phyloP scores from a whole-genome alignment of 2,888 invertebrate species.

The Neoscelio sp. region DNA sequence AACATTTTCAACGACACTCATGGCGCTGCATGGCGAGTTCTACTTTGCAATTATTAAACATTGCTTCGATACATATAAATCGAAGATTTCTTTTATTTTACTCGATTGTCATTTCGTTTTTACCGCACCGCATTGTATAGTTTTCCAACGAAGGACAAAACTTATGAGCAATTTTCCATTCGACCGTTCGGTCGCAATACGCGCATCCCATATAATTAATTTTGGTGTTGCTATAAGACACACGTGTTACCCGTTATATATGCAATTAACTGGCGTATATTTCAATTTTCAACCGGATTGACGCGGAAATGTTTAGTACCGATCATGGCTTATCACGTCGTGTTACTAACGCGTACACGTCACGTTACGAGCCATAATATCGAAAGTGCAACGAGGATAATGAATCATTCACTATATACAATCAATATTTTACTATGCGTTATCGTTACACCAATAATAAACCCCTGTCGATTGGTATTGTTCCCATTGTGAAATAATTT shows the following conservation, averaged over 20 bases:
- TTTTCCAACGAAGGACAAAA: no score
- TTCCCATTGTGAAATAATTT: constrained; percentile 9
- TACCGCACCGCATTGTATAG: no score
- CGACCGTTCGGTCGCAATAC: no score
- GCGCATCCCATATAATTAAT: no score
- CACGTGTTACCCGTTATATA: neutral
- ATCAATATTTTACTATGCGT: constrained; percentile 21
- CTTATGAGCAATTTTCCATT: no score
- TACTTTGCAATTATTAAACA: constrained; percentile 48
- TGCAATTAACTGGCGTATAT: constrained; percentile 26
- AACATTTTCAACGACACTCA: constrained; percentile 44
- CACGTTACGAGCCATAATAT: constrained; percentile 1
- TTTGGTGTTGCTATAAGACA: constrained; percentile 10
- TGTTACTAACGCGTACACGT: constrained; percentile 1
- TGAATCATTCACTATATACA: constrained; percentile 14
- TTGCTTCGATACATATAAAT: constrained; percentile 22
- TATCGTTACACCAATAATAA: constrained; percentile 25
- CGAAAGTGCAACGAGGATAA: constrained; percentile 15
- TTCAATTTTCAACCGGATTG: constrained; percentile 39
- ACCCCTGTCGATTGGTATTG: constrained; percentile 13
- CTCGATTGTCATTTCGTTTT: no score
- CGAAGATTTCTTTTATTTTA: constrained; percentile 6
- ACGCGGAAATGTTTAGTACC: neutral
- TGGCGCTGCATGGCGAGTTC: constrained; percentile 33
- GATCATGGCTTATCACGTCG: constrained; percentile 22